These are phyloP conservation scores for Campopleginae sp. DNA, from an alignment of 2,888 invertebrate genomes.

Conservation along the genomic window DNA sequence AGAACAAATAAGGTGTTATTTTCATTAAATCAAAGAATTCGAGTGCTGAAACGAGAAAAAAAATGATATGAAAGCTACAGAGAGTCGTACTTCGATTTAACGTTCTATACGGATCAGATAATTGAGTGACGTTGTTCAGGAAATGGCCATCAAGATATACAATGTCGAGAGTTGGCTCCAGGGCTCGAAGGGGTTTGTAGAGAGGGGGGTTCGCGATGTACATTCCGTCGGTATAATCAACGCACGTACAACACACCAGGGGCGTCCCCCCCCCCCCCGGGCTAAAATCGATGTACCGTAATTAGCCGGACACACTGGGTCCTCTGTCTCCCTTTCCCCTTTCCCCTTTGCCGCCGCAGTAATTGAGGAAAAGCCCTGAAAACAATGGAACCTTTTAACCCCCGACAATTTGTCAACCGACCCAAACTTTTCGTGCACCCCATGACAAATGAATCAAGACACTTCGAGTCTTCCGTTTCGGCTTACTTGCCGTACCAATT, in stretches of 20 bases:
- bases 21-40: background rate
- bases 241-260: constrained; percentile 62
- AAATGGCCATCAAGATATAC: constrained; percentile 58
- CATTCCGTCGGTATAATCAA: constrained; percentile 62
- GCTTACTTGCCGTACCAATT: background rate
- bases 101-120: constrained; percentile 12
- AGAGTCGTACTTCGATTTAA: background rate
- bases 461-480: background rate
- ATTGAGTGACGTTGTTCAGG: constrained; percentile 52
- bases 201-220: constrained; percentile 40
- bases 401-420: background rate
- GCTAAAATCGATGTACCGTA: constrained; percentile 65
- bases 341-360: background rate
- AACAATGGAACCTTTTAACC: constrained; percentile 23
- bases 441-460: background rate
- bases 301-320: constrained; percentile 60
- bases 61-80: background rate
- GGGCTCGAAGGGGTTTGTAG: constrained; percentile 17
- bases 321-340: constrained; percentile 9
- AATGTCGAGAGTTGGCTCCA: constrained; percentile 30
- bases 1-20: background rate
- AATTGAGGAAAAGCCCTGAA: constrained; percentile 13
- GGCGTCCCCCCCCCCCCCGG: constrained; percentile 52
- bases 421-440: background rate
- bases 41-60: background rate